phyloP scores from a whole-genome alignment of 2,113 vertebrate genomes.

The Odobenus rosmarus region DNA sequence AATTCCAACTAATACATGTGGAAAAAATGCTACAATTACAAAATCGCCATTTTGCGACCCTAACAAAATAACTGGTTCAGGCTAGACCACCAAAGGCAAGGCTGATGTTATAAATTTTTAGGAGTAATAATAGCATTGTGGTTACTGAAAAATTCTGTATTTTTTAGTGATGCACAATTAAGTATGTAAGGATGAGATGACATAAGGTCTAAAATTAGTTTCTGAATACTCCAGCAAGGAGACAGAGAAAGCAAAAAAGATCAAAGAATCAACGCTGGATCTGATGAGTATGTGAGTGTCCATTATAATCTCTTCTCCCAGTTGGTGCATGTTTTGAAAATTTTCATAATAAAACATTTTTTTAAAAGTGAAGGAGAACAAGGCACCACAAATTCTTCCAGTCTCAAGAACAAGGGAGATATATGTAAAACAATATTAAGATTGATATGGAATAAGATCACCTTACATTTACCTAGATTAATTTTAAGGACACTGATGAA shows the following conservation, averaged over 20 bases:
- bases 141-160: not conserved
- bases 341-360: not conserved
- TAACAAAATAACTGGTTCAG: not conserved
- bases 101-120: not conserved
- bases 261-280: not conserved
- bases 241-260: not conserved
- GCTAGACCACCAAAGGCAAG: not conserved
- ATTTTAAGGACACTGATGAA: slow-evolving; percentile 10
- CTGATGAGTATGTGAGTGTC: not conserved
- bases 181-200: not conserved
- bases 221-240: not conserved
- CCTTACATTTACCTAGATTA: slow-evolving; percentile 25
- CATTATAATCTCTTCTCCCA: not conserved
- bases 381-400: not conserved
- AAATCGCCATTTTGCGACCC: not conserved
- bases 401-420: not conserved
- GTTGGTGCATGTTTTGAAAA: not conserved
- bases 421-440: not conserved
- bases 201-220: not conserved
- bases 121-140: not conserved
- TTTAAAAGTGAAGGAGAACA: not conserved
- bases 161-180: not conserved
- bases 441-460: not conserved
- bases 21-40: not conserved
- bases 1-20: not conserved